Conservation (phyloP, 1,140 invertebrate genomes). For the Elymnias hypermnestra region DNA sequence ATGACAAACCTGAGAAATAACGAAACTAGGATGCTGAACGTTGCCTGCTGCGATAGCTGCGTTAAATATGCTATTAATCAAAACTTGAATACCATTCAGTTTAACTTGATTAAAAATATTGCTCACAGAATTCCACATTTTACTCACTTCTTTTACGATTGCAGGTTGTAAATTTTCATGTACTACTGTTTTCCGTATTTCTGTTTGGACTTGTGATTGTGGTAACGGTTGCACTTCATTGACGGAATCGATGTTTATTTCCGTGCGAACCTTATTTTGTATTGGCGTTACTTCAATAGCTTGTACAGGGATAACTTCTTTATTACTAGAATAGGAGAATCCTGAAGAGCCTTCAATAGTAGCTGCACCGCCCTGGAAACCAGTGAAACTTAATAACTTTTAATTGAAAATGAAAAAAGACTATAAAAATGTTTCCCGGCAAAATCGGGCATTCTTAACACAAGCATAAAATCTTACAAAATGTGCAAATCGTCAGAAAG, state of each 20-base stretch:
- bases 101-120: conserved; percentile 7
- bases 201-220: conserved; percentile 15
- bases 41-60: conserved; percentile 22
- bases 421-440: neutral
- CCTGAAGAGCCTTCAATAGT: conserved; percentile 34
- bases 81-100: conserved; percentile 22
- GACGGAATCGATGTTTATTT: conserved; percentile 38
- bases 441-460: neutral
- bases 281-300: conserved; percentile 28
- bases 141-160: conserved; percentile 63
- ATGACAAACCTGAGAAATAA: conserved; percentile 36
- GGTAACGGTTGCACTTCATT: conserved; percentile 44
- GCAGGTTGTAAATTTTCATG: conserved; percentile 31
- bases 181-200: conserved; percentile 24
- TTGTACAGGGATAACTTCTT: conserved; percentile 27
- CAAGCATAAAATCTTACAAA: conserved; percentile 2
- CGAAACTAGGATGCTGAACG: conserved; percentile 6
- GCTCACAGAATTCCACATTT: conserved; percentile 16
- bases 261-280: conserved; percentile 36
- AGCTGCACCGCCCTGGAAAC: conserved; percentile 49
- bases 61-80: conserved; percentile 30
- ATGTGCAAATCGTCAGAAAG: conserved; percentile 1
- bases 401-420: too few species aligned
- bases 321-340: conserved; percentile 34
- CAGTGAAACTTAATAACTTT: too few species aligned